Percentiles rank a stretch among this genome's conserved stretches.
Conservation (phyloP, 2,113 vertebrate genomes). For the Elgaria multicarinata region DNA sequence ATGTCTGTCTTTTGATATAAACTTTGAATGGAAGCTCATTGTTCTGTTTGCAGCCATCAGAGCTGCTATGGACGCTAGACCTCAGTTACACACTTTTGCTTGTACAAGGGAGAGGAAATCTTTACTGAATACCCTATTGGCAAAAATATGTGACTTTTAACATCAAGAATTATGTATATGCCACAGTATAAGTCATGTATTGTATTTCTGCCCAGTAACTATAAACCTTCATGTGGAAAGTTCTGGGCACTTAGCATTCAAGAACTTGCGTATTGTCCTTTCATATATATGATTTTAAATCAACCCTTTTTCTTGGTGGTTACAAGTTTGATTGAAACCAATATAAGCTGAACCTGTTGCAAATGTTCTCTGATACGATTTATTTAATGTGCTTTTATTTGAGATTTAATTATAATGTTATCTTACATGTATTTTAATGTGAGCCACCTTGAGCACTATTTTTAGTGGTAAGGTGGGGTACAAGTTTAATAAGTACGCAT, state of each 20-base stretch:
- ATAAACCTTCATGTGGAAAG: neutral
- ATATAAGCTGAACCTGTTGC: neutral
- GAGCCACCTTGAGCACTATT: no score
- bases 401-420: no score
- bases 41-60: neutral
- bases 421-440: no score
- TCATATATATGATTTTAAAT: neutral
- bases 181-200: neutral
- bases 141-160: neutral
- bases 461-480: no score
- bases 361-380: no score
- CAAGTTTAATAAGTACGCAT: no score
- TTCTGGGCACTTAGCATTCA: neutral
- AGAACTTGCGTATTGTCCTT: neutral
- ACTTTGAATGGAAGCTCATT: neutral
- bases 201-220: neutral
- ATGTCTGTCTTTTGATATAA: neutral
- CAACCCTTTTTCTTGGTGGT: neutral
- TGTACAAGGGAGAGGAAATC: neutral
- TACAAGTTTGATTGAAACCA: neutral
- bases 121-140: neutral
- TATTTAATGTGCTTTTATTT: no score
- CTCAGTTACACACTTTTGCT: neutral
- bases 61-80: neutral
- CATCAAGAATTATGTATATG: neutral